phyloP scores from a whole-genome alignment of 2,797 vertebrate species.

The Sebastes goodei region DNA sequence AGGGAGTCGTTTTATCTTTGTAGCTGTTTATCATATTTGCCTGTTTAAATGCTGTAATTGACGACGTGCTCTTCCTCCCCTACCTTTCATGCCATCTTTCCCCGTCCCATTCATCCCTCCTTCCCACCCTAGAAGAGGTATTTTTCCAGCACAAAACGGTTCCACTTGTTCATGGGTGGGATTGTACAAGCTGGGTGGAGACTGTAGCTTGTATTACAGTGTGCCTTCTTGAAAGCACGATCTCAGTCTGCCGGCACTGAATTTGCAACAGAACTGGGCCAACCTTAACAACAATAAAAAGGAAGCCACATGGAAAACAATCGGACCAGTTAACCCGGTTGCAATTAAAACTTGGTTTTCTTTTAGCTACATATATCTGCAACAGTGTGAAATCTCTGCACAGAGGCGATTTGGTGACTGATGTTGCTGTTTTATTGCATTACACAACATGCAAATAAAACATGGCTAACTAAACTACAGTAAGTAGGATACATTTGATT shows the following conservation, averaged over 20 bases:
- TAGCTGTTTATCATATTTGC: neutral
- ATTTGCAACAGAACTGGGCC: neutral
- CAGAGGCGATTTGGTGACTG: neutral
- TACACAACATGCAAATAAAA: constrained; percentile 9
- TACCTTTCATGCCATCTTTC: neutral
- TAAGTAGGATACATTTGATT: neutral
- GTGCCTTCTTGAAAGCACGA: neutral
- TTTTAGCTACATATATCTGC: neutral
- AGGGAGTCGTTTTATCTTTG: neutral
- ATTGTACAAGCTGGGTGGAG: neutral
- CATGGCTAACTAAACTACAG: neutral
- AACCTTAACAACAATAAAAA: neutral
- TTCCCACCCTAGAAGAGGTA: too few species aligned
- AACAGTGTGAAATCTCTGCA: neutral
- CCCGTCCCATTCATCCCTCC: neutral
- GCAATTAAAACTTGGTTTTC: neutral
- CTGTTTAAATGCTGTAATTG: neutral
- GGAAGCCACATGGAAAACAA: neutral
- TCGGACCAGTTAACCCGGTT: neutral
- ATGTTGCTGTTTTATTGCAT: neutral
- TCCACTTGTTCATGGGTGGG: neutral
- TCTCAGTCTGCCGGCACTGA: neutral
- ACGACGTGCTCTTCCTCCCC: neutral
- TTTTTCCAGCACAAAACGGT: neutral
- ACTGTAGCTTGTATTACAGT: neutral